Conservation (phyloP, 1,140 invertebrate genomes). For the Octopus sinensis region DNA sequence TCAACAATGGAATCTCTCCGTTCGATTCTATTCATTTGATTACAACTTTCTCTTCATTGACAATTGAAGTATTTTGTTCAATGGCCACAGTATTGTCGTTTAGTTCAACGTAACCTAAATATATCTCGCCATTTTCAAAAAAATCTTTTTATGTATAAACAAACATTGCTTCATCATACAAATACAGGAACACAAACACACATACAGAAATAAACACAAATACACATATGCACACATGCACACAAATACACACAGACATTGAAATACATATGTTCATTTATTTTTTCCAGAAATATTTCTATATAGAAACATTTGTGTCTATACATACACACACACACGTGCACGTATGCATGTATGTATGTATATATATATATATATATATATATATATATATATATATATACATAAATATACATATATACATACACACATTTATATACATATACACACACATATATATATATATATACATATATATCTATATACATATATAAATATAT, state of each 20-base stretch:
- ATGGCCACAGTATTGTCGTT: too few relatives aligned
- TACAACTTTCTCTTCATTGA: neutral
- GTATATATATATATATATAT: slow-evolving; percentile 32
- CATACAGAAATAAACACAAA: slow-evolving; percentile 8
- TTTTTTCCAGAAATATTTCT: slow-evolving; percentile 15
- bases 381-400: slow-evolving; percentile 37
- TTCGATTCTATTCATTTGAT: neutral
- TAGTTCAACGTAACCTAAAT: neutral
- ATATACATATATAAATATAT: neutral
- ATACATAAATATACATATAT: slow-evolving; percentile 34
- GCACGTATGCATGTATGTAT: slow-evolving; percentile 32
- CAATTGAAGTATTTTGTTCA: too few relatives aligned
- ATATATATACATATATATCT: neutral
- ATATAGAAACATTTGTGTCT: slow-evolving; percentile 19
- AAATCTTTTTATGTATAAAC: neutral
- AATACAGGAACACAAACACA: neutral
- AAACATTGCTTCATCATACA: neutral
- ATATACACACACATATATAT: neutral
- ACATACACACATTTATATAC: slow-evolving; percentile 25
- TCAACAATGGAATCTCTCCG: neutral
- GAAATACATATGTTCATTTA: slow-evolving; percentile 18
- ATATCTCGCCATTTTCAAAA: neutral
- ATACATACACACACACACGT: slow-evolving; percentile 30
- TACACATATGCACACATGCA: slow-evolving; percentile 23
- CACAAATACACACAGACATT: slow-evolving; percentile 23